These are phyloP conservation scores for Bradysia coprophila DNA, from an alignment of 1,140 invertebrate genomes.

Conservation along the genomic window DNA sequence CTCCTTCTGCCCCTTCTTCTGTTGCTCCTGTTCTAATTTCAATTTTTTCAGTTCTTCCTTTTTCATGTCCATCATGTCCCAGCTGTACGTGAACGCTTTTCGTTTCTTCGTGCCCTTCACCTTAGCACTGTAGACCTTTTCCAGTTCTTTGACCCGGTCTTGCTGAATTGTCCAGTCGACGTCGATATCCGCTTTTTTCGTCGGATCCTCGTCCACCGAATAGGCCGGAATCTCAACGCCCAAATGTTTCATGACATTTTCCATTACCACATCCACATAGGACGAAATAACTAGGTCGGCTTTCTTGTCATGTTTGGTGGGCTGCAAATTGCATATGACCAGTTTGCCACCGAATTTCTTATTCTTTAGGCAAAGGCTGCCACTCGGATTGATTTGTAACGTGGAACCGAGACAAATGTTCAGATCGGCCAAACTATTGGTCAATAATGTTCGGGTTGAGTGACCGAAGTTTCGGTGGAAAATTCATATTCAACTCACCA, in stretches of 20 bases:
- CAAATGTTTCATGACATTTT: constrained; percentile 52
- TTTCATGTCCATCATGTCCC: no score
- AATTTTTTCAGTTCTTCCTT: background rate
- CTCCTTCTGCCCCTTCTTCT: no score
- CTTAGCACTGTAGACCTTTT: constrained; percentile 9
- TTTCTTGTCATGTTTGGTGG: constrained; percentile 92
- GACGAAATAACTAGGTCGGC: constrained; percentile 76
- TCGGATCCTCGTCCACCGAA: constrained; percentile 42
- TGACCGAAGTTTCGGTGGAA: background rate
- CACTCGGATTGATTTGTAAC: constrained; percentile 92
- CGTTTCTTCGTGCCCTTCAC: constrained; percentile 7
- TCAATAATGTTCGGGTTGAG: background rate
- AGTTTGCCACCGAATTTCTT: constrained; percentile 78
- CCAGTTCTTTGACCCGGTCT: constrained; percentile 11
- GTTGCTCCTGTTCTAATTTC: no score
- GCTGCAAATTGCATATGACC: constrained; percentile 91
- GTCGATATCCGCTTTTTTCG: constrained; percentile 27
- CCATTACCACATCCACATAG: constrained; percentile 76
- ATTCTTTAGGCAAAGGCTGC: constrained; percentile 75
- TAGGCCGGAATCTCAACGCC: constrained; percentile 54
- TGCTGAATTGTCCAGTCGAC: constrained; percentile 41
- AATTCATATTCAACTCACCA: constrained; percentile 32
- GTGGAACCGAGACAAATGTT: constrained; percentile 91
- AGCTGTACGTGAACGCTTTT: background rate
- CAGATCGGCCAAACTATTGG: constrained; percentile 65